Base-by-base conservation (phyloP, 35 echinoderm and acorn worm genomes). In the Ophioderma brevispina region DNA sequence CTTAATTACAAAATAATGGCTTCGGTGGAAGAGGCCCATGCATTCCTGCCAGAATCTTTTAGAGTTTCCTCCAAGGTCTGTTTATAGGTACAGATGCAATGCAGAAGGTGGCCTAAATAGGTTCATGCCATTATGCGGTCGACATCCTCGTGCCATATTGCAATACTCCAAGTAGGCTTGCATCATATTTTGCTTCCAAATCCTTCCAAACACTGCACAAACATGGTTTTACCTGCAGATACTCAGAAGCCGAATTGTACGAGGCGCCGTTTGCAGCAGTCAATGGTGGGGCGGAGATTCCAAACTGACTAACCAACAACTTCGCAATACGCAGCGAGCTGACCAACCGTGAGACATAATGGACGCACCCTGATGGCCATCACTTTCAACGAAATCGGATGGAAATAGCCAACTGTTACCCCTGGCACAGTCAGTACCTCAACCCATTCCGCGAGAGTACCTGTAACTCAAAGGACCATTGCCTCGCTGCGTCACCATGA, bases 91-190 rank as follows among this genome's bases (percentile, higher is more conserved):
- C 52, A 81, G 36, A 94, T 32, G 55, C 32, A 37, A 41, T 79
- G 32, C 39, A 84, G 17, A 90, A 94, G 43, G 39, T 70, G 36
- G 92, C n/a, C 92, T 81, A 84, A 1, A 82, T 93, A 0, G 92
- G 92, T n/a, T 31, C 87, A 94, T 81, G 92, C 92, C 35, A 81
- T 94, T 0, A n/a, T 46, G 17, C 17, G 17, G 17, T 11, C 85
- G n/a, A n/a, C n/a, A n/a, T n/a, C n/a, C n/a, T 94, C 32, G 81
- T 78, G 70, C 78, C 0, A 46, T 90, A 76, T 38, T 94, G 13
- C 87, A 0, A 87, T 88, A n/a, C n/a, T 90, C 1, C 92, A 90
- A 37, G 8, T 94, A 64, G n/a, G 92, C 77, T 59, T 46, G n/a
- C 81, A 84, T 55, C 55, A n/a, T n/a, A 75, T 36, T 40, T 88